Conservation (phyloP, 2,888 invertebrate species). For the Drosophila nr. medialis region DNA sequence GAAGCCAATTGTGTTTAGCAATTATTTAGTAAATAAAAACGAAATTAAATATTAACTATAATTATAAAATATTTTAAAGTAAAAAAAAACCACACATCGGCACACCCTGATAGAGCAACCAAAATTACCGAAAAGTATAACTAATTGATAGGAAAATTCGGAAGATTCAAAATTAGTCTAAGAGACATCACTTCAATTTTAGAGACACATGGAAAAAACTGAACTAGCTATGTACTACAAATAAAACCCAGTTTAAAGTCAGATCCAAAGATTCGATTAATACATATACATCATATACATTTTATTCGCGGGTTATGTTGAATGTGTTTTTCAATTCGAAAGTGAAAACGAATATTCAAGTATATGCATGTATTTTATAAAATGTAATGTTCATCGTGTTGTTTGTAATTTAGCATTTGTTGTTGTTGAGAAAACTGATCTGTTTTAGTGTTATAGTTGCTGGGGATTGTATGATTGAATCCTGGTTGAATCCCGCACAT, state of each 20-base stretch:
- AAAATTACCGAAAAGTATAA: slow-evolving; percentile 21
- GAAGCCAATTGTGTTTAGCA: slow-evolving; percentile 81
- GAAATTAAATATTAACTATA: slow-evolving; percentile 43
- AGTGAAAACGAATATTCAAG: slow-evolving; percentile 5
- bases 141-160: slow-evolving; percentile 25
- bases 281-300: background rate
- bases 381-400: slow-evolving; percentile 47
- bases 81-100: slow-evolving; percentile 46
- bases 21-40: slow-evolving; percentile 64
- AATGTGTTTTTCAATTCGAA: slow-evolving; percentile 18
- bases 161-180: slow-evolving; percentile 32
- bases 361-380: slow-evolving; percentile 36
- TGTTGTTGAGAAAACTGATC: slow-evolving; percentile 13
- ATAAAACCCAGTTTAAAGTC: slow-evolving; percentile 6
- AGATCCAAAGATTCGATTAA: slow-evolving; percentile 4
- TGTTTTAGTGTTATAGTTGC: slow-evolving; percentile 26
- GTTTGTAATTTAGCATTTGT: slow-evolving; percentile 52
- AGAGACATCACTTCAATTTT: slow-evolving; percentile 46
- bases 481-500: slow-evolving; percentile 14
- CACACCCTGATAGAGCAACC: slow-evolving; percentile 45
- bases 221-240: slow-evolving; percentile 37
- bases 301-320: slow-evolving; percentile 18
- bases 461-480: slow-evolving; percentile 23
- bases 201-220: slow-evolving; percentile 30
- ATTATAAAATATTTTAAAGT: slow-evolving; percentile 53